Evolutionary conservation across 2,888 invertebrate genomes (phyloP).

Genomic region (Clanis bilineata): DNA sequence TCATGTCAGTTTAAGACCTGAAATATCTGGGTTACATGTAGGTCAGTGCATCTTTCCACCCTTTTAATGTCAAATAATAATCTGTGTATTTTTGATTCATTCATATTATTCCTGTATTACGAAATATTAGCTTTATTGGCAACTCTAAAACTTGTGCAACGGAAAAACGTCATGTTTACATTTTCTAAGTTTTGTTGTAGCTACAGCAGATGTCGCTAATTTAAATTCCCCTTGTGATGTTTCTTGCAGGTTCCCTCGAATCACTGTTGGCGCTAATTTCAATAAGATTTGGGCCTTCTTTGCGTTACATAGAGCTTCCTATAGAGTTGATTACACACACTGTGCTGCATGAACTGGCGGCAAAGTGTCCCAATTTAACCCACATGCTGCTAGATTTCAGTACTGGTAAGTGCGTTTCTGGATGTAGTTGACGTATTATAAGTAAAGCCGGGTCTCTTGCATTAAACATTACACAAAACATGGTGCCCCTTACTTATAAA

Average conservation of each 20-base stretch:
- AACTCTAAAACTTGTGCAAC: neutral
- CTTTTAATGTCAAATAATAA: neutral
- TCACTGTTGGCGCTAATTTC: conserved; percentile 93
- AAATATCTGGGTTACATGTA: conserved; percentile 97
- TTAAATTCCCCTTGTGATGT: conserved; percentile 33
- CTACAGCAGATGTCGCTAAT: neutral
- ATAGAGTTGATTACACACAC: conserved; percentile 98
- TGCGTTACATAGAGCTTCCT: conserved; percentile 95
- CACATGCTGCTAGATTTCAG: conserved; percentile 99
- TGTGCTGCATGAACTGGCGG: conserved; percentile 97
- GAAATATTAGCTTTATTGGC: neutral
- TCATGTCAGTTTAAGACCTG: conserved; percentile 97
- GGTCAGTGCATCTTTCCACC: conserved; percentile 54
- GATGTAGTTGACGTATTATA: no score
- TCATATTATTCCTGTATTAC: no score
- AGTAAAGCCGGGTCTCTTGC: no score
- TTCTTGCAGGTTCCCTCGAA: conserved; percentile 90
- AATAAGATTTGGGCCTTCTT: conserved; percentile 92
- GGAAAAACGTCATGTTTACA: neutral
- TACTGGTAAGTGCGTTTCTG: conserved; percentile 82
- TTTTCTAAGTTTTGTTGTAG: neutral
- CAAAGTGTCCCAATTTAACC: conserved; percentile 97
- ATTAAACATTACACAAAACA: no score
- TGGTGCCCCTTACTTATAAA: no score
- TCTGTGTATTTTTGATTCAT: no score